Percentiles rank a stretch among this genome's conserved stretches.
phyloP scores from a whole-genome alignment of 2,113 vertebrate genomes.

The Motacilla alba region DNA sequence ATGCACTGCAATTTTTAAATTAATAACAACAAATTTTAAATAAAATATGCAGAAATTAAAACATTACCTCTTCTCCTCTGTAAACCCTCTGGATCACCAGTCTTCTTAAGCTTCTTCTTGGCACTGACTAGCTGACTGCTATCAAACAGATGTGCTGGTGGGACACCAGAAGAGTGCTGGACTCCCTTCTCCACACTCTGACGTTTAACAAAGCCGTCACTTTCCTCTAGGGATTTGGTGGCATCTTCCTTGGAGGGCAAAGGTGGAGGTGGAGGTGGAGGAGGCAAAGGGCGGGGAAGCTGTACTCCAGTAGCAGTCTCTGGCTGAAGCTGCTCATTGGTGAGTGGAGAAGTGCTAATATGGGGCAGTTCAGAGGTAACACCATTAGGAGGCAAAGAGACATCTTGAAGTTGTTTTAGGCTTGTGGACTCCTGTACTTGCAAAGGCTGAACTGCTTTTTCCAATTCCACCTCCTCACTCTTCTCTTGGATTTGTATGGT shows the following conservation, averaged over 20 bases:
- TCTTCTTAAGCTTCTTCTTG: constrained; percentile 93
- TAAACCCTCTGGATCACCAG: constrained; percentile 82
- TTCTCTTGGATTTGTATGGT: constrained; percentile 73
- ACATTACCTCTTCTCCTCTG: constrained; percentile 88
- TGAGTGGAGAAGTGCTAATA: constrained; percentile 55
- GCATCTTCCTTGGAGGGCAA: constrained; percentile 70
- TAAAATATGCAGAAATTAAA: background rate
- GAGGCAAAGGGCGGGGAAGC: constrained; percentile 53
- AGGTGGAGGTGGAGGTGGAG: constrained; percentile 65
- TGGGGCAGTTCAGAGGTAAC: constrained; percentile 60
- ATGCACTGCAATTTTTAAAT: background rate
- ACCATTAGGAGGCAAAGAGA: constrained; percentile 74
- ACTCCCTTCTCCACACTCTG: constrained; percentile 72
- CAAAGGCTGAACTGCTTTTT: constrained; percentile 40
- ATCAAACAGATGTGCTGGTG: constrained; percentile 88
- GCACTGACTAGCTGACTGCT: constrained; percentile 93
- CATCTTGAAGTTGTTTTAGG: constrained; percentile 66
- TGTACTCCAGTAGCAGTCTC: constrained; percentile 60
- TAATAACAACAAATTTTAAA: background rate
- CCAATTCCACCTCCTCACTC: constrained; percentile 50
- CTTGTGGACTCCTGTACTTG: constrained; percentile 56
- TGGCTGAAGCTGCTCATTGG: constrained; percentile 51
- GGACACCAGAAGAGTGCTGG: constrained; percentile 54
- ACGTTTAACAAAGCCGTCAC: constrained; percentile 33
- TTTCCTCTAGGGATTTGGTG: constrained; percentile 61